These are phyloP conservation scores for Drosophila anomalata DNA, from an alignment of 2,888 invertebrate species.

Conservation along the genomic window DNA sequence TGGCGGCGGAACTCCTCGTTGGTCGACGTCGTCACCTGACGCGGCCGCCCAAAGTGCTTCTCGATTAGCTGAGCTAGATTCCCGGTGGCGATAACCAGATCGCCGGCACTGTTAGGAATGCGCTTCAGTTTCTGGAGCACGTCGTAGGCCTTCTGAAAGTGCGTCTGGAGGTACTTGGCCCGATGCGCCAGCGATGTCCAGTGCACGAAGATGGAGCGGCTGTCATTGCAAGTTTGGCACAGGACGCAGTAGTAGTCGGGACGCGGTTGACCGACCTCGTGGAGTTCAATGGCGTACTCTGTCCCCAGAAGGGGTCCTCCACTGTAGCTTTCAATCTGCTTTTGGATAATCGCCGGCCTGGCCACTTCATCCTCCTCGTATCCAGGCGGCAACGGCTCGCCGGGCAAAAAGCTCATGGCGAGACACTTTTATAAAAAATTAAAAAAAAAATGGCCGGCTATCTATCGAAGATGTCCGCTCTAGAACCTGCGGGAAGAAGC, in stretches of 20 bases:
- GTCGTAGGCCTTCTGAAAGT: constrained; percentile 86
- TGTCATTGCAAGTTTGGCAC: constrained; percentile 92
- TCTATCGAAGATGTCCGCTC: not conserved
- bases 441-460: not conserved
- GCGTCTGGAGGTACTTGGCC: constrained; percentile 87
- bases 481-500: constrained; percentile 4
- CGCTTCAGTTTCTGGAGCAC: constrained; percentile 76
- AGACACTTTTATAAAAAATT: not conserved
- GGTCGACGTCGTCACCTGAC: constrained; percentile 87
- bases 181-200: constrained; percentile 91
- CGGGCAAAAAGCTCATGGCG: constrained; percentile 84
- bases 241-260: constrained; percentile 91
- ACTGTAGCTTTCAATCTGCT: constrained; percentile 84
- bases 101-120: constrained; percentile 10
- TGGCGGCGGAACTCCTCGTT: constrained; percentile 89
- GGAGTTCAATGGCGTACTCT: constrained; percentile 91
- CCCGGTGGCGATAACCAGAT: constrained; percentile 23
- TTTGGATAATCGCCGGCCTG: constrained; percentile 84
- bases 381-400: constrained; percentile 89
- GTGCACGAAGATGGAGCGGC: constrained; percentile 91
- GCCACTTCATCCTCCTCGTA: constrained; percentile 87
- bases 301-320: constrained; percentile 87
- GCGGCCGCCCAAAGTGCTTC: constrained; percentile 89
- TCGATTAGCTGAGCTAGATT: constrained; percentile 88
- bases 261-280: constrained; percentile 87